A percentile compares a stretch with the other conserved stretches of the same genome.
Evolutionary conservation across 2,797 vertebrate genomes (phyloP).

Genomic region (Hafferia zeledoni): DNA sequence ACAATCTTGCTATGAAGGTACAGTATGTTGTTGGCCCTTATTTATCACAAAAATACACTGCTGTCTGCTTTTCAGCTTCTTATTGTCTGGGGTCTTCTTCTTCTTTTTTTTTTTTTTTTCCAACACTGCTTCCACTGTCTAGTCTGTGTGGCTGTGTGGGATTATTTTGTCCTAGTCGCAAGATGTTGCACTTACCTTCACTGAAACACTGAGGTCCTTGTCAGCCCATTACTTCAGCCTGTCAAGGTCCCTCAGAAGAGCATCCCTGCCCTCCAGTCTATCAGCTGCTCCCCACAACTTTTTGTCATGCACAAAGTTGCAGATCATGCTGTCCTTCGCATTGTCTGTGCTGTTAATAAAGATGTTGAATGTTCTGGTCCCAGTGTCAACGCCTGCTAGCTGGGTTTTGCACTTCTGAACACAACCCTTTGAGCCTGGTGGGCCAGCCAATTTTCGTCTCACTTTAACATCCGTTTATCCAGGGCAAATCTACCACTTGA

Average conservation of each 20-base stretch:
- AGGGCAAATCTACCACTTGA: neutral
- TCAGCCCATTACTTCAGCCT: neutral
- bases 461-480: neutral
- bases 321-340: fast-evolving
- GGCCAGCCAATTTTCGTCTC: neutral
- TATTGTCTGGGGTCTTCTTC: neutral
- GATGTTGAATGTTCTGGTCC: neutral
- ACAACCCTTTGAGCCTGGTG: neutral
- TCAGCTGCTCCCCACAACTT: neutral
- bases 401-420: neutral
- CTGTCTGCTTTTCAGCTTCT: neutral
- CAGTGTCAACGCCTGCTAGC: neutral
- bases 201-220: neutral
- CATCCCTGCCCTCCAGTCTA: neutral
- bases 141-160: neutral
- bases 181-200: neutral
- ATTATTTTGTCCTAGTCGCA: neutral
- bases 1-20: neutral
- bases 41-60: neutral
- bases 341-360: neutral
- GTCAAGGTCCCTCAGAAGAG: neutral
- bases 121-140: neutral
- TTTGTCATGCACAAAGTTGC: neutral
- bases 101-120: neutral
- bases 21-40: neutral